These are phyloP conservation scores for Hedya salicella DNA, from an alignment of 2,888 invertebrate species.

Conservation along the genomic window DNA sequence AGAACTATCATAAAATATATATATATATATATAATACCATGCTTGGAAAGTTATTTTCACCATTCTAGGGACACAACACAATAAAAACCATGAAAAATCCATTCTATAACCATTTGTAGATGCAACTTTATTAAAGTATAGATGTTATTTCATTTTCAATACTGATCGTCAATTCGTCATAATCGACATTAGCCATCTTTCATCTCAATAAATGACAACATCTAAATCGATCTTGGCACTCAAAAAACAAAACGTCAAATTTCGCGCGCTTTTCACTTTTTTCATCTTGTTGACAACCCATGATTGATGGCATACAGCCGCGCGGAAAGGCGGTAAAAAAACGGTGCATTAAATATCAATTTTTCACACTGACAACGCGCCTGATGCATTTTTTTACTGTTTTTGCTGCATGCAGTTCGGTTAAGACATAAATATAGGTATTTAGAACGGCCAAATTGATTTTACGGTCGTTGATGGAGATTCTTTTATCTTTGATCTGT, in stretches of 20 bases:
- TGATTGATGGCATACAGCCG: slow-evolving; percentile 66
- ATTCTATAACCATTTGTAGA: too few relatives aligned
- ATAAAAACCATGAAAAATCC: too few relatives aligned
- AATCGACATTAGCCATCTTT: background rate
- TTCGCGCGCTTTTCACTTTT: slow-evolving; percentile 60
- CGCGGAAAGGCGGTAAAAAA: slow-evolving; percentile 63
- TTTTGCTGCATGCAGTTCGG: slow-evolving; percentile 23
- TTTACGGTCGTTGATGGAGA: slow-evolving; percentile 18
- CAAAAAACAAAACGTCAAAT: slow-evolving; percentile 48
- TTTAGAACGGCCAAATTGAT: slow-evolving; percentile 29
- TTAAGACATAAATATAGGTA: slow-evolving; percentile 39
- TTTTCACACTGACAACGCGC: slow-evolving; percentile 69
- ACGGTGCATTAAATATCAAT: slow-evolving; percentile 70
- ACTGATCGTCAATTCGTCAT: too few relatives aligned
- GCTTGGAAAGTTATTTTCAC: too few relatives aligned
- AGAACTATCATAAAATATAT: too few relatives aligned
- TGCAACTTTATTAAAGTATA: background rate
- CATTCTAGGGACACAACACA: too few relatives aligned
- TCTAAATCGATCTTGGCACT: slow-evolving; percentile 44
- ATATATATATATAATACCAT: too few relatives aligned
- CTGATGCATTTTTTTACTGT: slow-evolving; percentile 50
- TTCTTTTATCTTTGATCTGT: slow-evolving; percentile 11
- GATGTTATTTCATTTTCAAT: background rate
- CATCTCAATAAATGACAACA: slow-evolving; percentile 17
- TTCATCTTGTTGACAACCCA: slow-evolving; percentile 58